phyloP scores from a whole-genome alignment of 2,113 vertebrate genomes.

The Glaucidium brasilianum region DNA sequence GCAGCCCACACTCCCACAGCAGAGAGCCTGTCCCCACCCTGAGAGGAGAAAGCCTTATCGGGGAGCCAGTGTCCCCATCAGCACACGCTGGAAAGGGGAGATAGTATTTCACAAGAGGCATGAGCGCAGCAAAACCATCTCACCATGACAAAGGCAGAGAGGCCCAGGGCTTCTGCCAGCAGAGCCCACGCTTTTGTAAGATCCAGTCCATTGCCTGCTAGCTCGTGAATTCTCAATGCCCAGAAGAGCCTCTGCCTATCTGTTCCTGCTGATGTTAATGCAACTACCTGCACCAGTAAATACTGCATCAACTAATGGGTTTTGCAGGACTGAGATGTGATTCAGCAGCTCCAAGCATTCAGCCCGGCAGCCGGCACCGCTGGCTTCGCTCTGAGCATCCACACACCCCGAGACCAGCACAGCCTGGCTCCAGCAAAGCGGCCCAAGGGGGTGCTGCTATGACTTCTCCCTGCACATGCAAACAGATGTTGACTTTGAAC shows the following conservation, averaged over 20 bases:
- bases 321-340: neutral
- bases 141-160: fast-evolving
- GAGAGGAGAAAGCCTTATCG: slow-evolving; percentile 68
- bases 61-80: neutral
- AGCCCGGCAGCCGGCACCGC: neutral
- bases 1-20: neutral
- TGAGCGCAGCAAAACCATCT: neutral
- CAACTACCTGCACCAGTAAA: neutral
- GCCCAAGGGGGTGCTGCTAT: neutral
- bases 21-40: slow-evolving; percentile 61
- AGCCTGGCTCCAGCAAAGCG: neutral
- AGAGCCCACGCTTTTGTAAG: neutral
- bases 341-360: neutral
- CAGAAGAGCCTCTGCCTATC: neutral
- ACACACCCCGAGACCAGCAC: fast-evolving
- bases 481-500: fast-evolving
- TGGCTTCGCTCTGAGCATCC: neutral
- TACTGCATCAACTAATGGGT: neutral
- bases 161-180: neutral
- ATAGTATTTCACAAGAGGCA: slow-evolving; percentile 40
- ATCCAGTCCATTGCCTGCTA: neutral
- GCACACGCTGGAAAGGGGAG: slow-evolving; percentile 49
- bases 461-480: fast-evolving
- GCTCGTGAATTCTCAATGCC: fast-evolving
- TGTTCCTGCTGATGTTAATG: fast-evolving